Percentiles rank a stretch among this genome's conserved stretches.
phyloP scores from a whole-genome alignment of 2,888 invertebrate genomes.

The Eulithis testata region DNA sequence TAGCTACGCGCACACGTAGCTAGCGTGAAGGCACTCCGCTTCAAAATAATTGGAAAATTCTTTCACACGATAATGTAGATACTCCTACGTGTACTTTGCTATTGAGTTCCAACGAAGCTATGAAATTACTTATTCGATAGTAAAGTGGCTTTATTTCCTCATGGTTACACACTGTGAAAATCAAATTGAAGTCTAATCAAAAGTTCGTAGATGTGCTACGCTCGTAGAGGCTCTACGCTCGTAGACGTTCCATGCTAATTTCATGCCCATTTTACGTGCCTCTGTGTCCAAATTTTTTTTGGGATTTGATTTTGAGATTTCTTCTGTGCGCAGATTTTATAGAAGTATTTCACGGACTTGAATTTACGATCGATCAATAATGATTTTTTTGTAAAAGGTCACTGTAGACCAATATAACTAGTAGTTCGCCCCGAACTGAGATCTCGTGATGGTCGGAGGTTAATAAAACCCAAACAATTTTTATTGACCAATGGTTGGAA shows the following conservation, averaged over 20 bases:
- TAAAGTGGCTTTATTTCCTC: not conserved
- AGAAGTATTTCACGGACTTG: too few species aligned
- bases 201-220: conserved; percentile 6
- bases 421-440: too few species aligned
- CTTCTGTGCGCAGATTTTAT: too few species aligned
- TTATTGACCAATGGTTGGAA: too few species aligned
- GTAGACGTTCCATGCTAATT: not conserved
- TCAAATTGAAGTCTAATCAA: not conserved
- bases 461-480: too few species aligned
- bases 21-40: conserved; percentile 35
- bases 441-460: too few species aligned
- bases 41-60: conserved; percentile 40
- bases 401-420: too few species aligned
- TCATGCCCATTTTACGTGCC: too few species aligned
- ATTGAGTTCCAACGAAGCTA: not conserved
- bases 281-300: too few species aligned
- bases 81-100: conserved; percentile 1
- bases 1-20: conserved; percentile 32
- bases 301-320: too few species aligned
- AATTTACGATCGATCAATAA: too few species aligned
- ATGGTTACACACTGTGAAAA: not conserved
- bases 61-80: conserved; percentile 30
- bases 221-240: conserved; percentile 21
- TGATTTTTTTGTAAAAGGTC: too few species aligned
- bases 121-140: not conserved